A percentile compares a stretch with the other conserved stretches of the same genome.
These are phyloP conservation scores for Sanderia malayensis DNA, from an alignment of 30 jellyfish, hydroid and myxozoan species.

Conservation along the genomic window DNA sequence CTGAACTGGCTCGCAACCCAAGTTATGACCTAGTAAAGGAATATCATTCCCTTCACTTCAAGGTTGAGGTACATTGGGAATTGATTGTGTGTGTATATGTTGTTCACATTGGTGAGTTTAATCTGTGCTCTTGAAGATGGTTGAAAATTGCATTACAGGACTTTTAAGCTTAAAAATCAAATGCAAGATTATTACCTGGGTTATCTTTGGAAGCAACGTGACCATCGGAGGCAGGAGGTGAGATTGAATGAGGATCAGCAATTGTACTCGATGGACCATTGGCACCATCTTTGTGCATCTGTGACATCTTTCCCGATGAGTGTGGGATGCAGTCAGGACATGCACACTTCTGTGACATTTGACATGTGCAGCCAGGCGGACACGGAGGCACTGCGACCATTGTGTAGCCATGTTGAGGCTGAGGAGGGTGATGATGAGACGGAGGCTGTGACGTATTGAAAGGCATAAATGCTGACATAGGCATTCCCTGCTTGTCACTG, in stretches of 20 bases:
- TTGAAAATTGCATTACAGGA: too few relatives aligned
- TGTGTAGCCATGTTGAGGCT: slow-evolving; percentile 61
- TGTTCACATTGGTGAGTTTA: too few relatives aligned
- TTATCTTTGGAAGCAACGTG: slow-evolving; percentile 59
- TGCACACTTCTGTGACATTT: slow-evolving; percentile 78
- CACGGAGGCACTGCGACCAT: slow-evolving; percentile 80
- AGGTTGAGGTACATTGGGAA: too few relatives aligned
- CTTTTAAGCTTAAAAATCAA: too few relatives aligned
- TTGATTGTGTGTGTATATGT: too few relatives aligned
- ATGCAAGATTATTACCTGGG: slow-evolving; percentile 56
- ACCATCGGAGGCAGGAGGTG: slow-evolving; percentile 55
- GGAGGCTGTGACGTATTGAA: slow-evolving; percentile 71
- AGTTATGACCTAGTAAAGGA: too few relatives aligned
- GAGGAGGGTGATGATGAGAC: slow-evolving; percentile 61
- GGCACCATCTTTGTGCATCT: slow-evolving; percentile 22
- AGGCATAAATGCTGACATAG: slow-evolving; percentile 90
- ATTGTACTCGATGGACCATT: slow-evolving; percentile 52
- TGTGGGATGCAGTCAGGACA: slow-evolving; percentile 82
- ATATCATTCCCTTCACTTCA: too few relatives aligned
- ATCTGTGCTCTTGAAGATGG: too few relatives aligned
- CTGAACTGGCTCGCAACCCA: too few relatives aligned
- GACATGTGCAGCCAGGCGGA: slow-evolving; percentile 99
- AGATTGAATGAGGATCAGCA: slow-evolving; percentile 37
- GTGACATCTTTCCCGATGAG: slow-evolving; percentile 42
- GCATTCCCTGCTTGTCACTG: slow-evolving; percentile 43